Evolutionary conservation across 1,140 invertebrate species (phyloP), one percentile per base, ranked within the genome.

Genomic region (Ectropis grisescens): DNA sequence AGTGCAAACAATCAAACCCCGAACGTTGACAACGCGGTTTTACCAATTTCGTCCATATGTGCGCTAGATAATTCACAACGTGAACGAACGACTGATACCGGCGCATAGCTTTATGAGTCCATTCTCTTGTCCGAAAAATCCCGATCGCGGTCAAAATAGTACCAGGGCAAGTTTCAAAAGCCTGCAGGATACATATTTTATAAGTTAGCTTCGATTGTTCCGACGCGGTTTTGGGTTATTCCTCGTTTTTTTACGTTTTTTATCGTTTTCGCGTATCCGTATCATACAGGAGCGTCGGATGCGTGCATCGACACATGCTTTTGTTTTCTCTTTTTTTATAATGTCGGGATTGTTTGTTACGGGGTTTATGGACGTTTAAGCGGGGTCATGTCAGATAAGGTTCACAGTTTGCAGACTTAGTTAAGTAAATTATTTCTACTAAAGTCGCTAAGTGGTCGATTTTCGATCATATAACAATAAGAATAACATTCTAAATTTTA

Each of bases 131-230:
- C 48, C 56, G 54, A 65, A 61, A 71, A 72, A 72, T 64, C 53
- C 65, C 67, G 57, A 76, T 79, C 69, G 74, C 58, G 70, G 74
- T 79, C 61, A 65, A 64, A 72, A 71, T 59, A 68, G 62, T 65
- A 53, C 66, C 61, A 62, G 59, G 51, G 60, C 56, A 71, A 66
- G 60, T 75, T 72, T 62, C 53, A 67, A 80, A 79, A 75, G 71
- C 74, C 68, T 68, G 61, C 57, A 52, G 50, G 47, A 67, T 80
- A 69, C 71, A 80, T 80, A 78, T 80, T 80, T 80, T 75, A 80
- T 80, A 80, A 72, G 59, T 70, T 58, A 57, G 58, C 66, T 80
- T 80, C 75, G 75, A 80, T 78, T 80, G 75, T 80, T 80, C 72
- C 62, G 67, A 47, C 43, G 60, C 28, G 59, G 62, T 62, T 72